Percentiles rank a stretch among this genome's conserved stretches.
These are phyloP conservation scores for Chaitophorus viminalis DNA, from an alignment of 2,888 invertebrate species.

Conservation along the genomic window DNA sequence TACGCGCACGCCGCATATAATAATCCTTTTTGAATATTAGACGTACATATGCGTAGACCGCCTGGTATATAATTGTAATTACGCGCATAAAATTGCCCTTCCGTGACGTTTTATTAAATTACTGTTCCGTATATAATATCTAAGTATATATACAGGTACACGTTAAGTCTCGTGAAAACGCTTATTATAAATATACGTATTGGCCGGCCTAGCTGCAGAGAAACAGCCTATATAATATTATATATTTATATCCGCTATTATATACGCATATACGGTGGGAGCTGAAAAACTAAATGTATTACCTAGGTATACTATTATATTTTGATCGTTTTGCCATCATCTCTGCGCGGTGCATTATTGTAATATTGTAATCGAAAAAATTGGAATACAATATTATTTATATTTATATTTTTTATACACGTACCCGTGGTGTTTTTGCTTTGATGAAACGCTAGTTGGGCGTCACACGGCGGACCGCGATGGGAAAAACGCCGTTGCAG, in stretches of 20 bases:
- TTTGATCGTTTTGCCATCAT: too few relatives aligned
- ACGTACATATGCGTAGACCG: background rate
- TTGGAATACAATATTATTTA: background rate
- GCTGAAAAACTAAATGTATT: too few relatives aligned
- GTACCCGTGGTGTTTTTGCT: too few relatives aligned
- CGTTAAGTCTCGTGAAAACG: background rate
- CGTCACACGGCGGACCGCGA: background rate
- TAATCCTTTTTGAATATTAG: background rate
- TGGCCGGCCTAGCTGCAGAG: too few relatives aligned
- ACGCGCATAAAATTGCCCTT: background rate
- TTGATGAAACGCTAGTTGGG: background rate
- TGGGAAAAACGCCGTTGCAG: slow-evolving; percentile 35
- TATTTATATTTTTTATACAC: too few relatives aligned
- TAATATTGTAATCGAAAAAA: background rate
- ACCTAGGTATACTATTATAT: too few relatives aligned
- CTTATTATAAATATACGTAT: too few relatives aligned
- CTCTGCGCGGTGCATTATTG: background rate
- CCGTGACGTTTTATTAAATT: slow-evolving; percentile 11
- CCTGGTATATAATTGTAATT: background rate
- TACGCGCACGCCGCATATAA: background rate
- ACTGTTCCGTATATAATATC: background rate
- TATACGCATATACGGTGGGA: too few relatives aligned
- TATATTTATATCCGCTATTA: too few relatives aligned
- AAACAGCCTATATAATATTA: too few relatives aligned
- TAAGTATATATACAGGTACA: too few relatives aligned